These are phyloP conservation scores for Chironex yamaguchii DNA, from an alignment of 30 jellyfish, hydroid and myxozoan genomes.

Conservation along the genomic window DNA sequence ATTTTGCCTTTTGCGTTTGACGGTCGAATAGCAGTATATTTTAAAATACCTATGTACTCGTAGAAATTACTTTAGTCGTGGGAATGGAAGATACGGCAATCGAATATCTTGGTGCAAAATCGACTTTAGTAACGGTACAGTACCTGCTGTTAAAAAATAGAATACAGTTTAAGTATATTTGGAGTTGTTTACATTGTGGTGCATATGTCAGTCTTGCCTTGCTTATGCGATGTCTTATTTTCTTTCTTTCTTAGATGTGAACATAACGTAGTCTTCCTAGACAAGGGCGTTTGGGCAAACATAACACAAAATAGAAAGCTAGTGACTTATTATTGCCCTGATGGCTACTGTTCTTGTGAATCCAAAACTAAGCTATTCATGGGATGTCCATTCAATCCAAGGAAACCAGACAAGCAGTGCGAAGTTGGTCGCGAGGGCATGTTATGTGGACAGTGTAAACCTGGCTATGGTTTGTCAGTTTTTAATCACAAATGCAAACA, in stretches of 20 bases:
- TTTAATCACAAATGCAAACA: constrained; percentile 18
- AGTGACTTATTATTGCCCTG: constrained; percentile 66
- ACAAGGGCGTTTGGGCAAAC: constrained; percentile 47
- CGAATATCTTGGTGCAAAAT: no score
- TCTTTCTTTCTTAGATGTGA: constrained; percentile 63
- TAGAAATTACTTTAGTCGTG: no score
- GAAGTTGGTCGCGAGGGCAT: constrained; percentile 61
- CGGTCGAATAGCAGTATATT: no score
- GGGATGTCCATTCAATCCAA: constrained; percentile 61
- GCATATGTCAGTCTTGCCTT: no score
- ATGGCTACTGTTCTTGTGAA: constrained; percentile 64
- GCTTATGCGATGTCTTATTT: no score
- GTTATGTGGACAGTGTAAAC: constrained; percentile 64
- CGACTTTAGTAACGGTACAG: no score
- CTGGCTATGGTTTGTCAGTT: constrained; percentile 37
- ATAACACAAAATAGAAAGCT: constrained; percentile 24
- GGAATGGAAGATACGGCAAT: no score
- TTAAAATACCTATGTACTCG: no score
- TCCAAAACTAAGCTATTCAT: neutral
- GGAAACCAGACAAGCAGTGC: constrained; percentile 60
- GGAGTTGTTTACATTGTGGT: no score
- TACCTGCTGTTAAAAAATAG: no score
- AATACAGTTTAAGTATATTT: no score
- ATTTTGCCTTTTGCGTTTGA: no score
- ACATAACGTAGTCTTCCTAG: constrained; percentile 22